phyloP scores from a whole-genome alignment of 2,888 invertebrate genomes.

The Platycheirus albimanus region DNA sequence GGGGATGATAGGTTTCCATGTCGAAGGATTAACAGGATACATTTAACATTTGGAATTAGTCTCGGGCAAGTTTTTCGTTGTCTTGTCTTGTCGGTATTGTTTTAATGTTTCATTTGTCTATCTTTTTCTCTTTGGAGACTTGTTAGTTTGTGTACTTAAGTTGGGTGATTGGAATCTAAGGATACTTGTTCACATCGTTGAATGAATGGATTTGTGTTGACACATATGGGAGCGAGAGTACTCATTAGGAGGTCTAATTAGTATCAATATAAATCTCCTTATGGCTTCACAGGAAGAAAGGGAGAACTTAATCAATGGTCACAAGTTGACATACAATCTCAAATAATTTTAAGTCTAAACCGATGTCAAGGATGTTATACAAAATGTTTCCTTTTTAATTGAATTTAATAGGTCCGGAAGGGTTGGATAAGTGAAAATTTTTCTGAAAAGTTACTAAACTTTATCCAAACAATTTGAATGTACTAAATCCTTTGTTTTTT shows the following conservation, averaged over 20 bases:
- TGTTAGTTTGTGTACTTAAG: conserved; percentile 67
- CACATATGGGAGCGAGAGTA: too few species aligned
- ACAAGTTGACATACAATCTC: too few species aligned
- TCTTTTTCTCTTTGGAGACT: conserved; percentile 51
- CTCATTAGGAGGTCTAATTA: conserved; percentile 41
- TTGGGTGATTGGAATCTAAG: conserved; percentile 60
- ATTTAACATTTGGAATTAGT: conserved; percentile 72
- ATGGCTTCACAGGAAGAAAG: conserved; percentile 4
- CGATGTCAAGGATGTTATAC: too few species aligned
- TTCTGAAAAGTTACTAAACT: too few species aligned
- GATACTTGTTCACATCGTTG: conserved; percentile 5
- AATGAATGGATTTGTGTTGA: conserved; percentile 4
- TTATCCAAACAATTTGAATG: too few species aligned
- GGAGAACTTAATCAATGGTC: neutral
- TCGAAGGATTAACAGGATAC: conserved; percentile 70
- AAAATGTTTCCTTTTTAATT: too few species aligned
- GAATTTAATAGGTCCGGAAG: too few species aligned
- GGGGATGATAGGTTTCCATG: conserved; percentile 41
- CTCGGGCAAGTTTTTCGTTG: conserved; percentile 54
- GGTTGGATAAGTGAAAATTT: too few species aligned
- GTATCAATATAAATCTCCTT: conserved; percentile 42
- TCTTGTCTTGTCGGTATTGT: conserved; percentile 36
- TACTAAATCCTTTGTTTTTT: too few species aligned
- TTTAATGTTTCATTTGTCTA: conserved; percentile 47
- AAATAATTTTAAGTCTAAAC: too few species aligned